Evolutionary conservation across 2,113 vertebrate species (phyloP), one percentile per base, ranked within the genome.

Genomic region (Meriones unguiculatus): DNA sequence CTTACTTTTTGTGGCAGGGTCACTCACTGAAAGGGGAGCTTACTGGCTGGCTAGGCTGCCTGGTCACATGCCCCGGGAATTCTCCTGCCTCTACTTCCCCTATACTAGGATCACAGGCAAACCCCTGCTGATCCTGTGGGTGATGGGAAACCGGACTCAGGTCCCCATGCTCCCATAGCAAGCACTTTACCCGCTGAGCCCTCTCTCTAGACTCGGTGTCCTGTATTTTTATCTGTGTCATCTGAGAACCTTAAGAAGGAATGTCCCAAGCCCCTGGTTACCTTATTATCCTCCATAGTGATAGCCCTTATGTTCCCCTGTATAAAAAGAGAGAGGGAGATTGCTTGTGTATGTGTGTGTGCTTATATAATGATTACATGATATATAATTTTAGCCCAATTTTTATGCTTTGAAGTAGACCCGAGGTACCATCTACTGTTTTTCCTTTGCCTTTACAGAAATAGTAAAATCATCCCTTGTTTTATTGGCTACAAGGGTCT

Each of bases 391-490:
- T 52, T 20, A 88, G 5, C 57, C 3, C 62, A 52, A 95, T 70
- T 76, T 59, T n/a, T 65, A 59, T 7, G 65, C 6, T 67, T 95
- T 81, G 35, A 80, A 46, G 41, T 38, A 50, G 30, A 54, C 41
- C 91, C 62, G 8, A 85, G 25, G 13, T 35, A 38, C n/a, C 24
- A 73, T 70, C 87, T 95, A 95, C 57, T 75, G 50, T 62, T 81
- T 93, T 78, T 67, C 35, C 20, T 92, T 67, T 89, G 86, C 64
- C 28, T 92, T 92, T 4, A 85, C 41, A 70, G 18, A 52, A 96
- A 70, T 59, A 62, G 72, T 52, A 70, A 92, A 93, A 52, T 1
- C 22, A 12, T n/a, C 24, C 32, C n/a, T 70, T 6, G 0, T 91
- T 85, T 28, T 72, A 17, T 38, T 17, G 17, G 4, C 7, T 69